Percentiles rank a stretch among this genome's conserved stretches.
These are phyloP conservation scores for Porites cylindrica DNA, from an alignment of 92 coral and sea anemone species.

Conservation along the genomic window DNA sequence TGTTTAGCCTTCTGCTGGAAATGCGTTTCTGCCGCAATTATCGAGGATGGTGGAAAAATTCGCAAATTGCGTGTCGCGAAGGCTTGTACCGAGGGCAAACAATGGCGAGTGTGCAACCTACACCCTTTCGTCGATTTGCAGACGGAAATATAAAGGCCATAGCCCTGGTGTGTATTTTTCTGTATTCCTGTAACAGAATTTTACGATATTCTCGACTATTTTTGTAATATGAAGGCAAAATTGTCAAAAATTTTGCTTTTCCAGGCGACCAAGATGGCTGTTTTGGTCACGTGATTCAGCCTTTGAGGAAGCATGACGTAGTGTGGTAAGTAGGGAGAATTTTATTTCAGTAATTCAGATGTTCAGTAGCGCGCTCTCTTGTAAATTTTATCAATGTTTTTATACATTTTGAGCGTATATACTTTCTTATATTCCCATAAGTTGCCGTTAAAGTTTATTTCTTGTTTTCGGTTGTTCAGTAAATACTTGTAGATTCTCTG, in stretches of 20 bases:
- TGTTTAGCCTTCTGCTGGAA: constrained; percentile 22
- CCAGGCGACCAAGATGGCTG: constrained; percentile 87
- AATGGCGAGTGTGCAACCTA: constrained; percentile 41
- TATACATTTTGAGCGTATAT: neutral
- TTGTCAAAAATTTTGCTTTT: constrained; percentile 55
- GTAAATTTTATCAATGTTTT: neutral
- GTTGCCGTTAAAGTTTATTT: neutral
- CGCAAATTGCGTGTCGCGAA: constrained; percentile 32
- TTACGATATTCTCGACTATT: constrained; percentile 22
- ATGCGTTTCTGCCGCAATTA: constrained; percentile 6
- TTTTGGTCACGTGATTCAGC: constrained; percentile 77
- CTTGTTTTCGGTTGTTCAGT: neutral
- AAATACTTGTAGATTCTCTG: neutral
- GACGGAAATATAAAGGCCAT: constrained; percentile 23
- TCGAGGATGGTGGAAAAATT: constrained; percentile 32
- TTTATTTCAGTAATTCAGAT: neutral
- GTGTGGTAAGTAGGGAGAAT: constrained; percentile 77
- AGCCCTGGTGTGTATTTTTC: constrained; percentile 54
- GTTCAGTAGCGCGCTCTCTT: neutral
- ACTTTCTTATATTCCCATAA: neutral
- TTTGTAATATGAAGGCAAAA: constrained; percentile 40
- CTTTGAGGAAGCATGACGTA: constrained; percentile 56
- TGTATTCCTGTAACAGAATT: constrained; percentile 33
- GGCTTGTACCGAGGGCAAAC: constrained; percentile 54
- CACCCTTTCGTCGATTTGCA: constrained; percentile 22